phyloP scores from a whole-genome alignment of 1,140 invertebrate species.

The Drosophila seguyi region DNA sequence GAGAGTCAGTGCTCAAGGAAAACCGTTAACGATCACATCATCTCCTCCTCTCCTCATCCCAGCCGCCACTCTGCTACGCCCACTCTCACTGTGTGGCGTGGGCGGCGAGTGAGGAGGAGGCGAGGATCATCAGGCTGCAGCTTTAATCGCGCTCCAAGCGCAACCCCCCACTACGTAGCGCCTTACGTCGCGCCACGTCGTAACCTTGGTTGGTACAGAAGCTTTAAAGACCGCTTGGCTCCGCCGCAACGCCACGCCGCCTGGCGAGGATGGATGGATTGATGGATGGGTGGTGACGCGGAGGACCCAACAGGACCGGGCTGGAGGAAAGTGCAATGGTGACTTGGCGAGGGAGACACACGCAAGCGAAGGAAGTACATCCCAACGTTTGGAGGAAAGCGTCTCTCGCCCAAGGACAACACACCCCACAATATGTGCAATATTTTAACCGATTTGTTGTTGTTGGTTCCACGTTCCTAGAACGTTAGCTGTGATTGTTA shows the following conservation, averaged over 20 bases:
- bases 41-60: constrained; percentile 30
- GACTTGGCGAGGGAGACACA: constrained; percentile 28
- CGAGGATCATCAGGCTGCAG: constrained; percentile 34
- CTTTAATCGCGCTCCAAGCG: constrained; percentile 73
- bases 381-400: constrained; percentile 9
- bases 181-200: constrained; percentile 25
- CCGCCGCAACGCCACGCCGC: constrained; percentile 5
- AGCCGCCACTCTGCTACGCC: neutral
- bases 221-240: constrained; percentile 65
- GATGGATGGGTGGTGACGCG: neutral
- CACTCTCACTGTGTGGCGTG: neutral
- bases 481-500: constrained; percentile 48
- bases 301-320: constrained; percentile 53
- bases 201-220: constrained; percentile 63
- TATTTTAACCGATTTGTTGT: constrained; percentile 28
- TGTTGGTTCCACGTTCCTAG: constrained; percentile 36
- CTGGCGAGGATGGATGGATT: constrained; percentile 1
- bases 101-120: constrained; percentile 8
- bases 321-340: constrained; percentile 67
- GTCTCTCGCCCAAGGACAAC: constrained; percentile 37
- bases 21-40: constrained; percentile 56
- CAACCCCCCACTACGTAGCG: constrained; percentile 34
- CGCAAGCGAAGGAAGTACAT: constrained; percentile 1
- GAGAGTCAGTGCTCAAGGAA: constrained; percentile 63
- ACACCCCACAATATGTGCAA: constrained; percentile 53